A percentile compares a stretch with the other conserved stretches of the same genome.
phyloP scores from a whole-genome alignment of 30 jellyfish, hydroid and myxozoan genomes.

The Aurelia coerulea region DNA sequence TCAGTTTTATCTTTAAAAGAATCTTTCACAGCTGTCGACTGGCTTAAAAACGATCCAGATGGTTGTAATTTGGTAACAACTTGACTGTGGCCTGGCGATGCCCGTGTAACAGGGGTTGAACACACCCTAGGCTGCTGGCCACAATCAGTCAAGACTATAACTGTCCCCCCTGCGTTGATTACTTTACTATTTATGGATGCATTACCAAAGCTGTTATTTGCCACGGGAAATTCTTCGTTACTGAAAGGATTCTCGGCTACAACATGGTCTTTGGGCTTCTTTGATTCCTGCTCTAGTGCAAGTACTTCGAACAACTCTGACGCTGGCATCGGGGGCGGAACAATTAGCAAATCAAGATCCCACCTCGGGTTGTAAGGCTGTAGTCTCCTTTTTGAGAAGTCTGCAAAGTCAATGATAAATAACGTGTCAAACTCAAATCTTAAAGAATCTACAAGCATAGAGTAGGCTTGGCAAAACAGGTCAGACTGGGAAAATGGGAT shows the following conservation, averaged over 20 bases:
- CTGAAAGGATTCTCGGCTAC: background rate
- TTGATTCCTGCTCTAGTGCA: slow-evolving; percentile 49
- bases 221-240: background rate
- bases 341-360: slow-evolving; percentile 88
- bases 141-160: slow-evolving; percentile 63
- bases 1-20: background rate
- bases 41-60: background rate
- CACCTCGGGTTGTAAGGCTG: slow-evolving; percentile 90
- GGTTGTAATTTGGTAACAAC: background rate
- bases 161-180: slow-evolving; percentile 74
- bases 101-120: background rate
- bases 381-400: slow-evolving; percentile 81
- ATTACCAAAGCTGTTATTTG: slow-evolving; percentile 5
- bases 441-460: background rate
- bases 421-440: background rate
- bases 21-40: background rate
- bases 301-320: slow-evolving; percentile 69
- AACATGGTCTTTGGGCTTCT: background rate
- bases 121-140: slow-evolving; percentile 32
- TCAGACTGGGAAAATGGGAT: no score
- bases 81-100: background rate
- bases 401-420: slow-evolving; percentile 21
- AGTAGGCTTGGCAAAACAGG: no score
- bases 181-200: slow-evolving; percentile 48
- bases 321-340: slow-evolving; percentile 96